Base-by-base conservation (phyloP, 1,140 invertebrate genomes). In the Drosophila pectinifera region DNA sequence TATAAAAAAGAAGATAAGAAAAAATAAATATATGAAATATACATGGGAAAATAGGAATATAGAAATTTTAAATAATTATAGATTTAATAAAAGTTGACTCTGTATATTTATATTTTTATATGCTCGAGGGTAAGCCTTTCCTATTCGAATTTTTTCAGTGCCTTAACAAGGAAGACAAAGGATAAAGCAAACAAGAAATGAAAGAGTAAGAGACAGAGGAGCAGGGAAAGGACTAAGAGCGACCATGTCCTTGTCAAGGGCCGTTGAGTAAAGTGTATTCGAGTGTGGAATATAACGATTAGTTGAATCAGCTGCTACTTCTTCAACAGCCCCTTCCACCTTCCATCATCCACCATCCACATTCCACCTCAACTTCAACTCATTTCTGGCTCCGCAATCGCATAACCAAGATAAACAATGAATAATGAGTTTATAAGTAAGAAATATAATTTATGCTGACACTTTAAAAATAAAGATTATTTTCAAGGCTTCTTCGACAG, bases 281-380 rank as follows among this genome's bases (percentile, higher is more conserved):
- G 73, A 74, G 70, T 74, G 70, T 73, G 51, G 73, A 75, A 75
- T 74, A 74, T 64, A 75, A 74, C 73, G 69, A 75, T 75, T 75
- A 75, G 73, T 74, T 75, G 53, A 72, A 72, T 67, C 63, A 64
- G 58, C 59, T 68, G 64, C 59, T 38, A 41, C 59, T 57, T 41
- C 36, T 18, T 28, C 24, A 14, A 46, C n/a, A n/a, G n/a, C n/a
- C 13, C 46, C 4, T 22, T 22, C 22, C 22, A 22, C n/a, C n/a
- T n/a, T n/a, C n/a, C n/a, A n/a, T n/a, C n/a, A n/a, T n/a, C n/a
- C n/a, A n/a, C n/a, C n/a, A n/a, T n/a, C n/a, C n/a, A n/a, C n/a
- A n/a, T 28, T 26, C 42, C 22, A 31, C 11, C n/a, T 10, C 36
- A n/a, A 28, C 36, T 31, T 24, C 34, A 18, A 11, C 56, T 24